A percentile compares a stretch with the other conserved stretches of the same genome.
Evolutionary conservation across 2,113 vertebrate genomes (phyloP).

Genomic region (Chaenocephalus aceratus): DNA sequence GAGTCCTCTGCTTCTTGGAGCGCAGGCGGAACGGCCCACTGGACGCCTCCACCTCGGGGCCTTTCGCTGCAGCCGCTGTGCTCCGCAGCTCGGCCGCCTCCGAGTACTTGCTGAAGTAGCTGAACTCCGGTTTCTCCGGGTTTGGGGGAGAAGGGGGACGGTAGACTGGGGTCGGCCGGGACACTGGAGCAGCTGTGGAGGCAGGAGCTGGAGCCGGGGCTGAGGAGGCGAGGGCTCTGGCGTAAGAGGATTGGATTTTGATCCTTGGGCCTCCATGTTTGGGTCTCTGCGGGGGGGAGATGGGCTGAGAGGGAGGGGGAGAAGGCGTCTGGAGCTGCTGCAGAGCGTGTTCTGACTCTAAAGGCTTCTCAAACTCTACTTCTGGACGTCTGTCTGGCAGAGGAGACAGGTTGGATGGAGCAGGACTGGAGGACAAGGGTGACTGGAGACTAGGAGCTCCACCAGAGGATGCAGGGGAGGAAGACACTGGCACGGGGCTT

Average conservation of each 20-base stretch:
- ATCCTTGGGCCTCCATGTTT: conserved; percentile 81
- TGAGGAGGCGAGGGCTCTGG: conserved; percentile 72
- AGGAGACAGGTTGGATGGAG: conserved; percentile 53
- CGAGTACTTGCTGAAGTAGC: conserved; percentile 97
- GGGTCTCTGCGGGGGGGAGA: conserved; percentile 84
- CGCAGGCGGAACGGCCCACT: conserved; percentile 94
- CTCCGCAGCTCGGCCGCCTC: conserved; percentile 95
- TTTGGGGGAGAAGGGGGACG: conserved; percentile 86
- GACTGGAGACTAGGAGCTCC: conserved; percentile 60
- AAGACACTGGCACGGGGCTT: conserved; percentile 70
- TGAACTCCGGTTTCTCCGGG: conserved; percentile 87
- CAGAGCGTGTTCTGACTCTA: conserved; percentile 18
- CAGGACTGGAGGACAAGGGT: conserved; percentile 60
- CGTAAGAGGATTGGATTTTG: conserved; percentile 80
- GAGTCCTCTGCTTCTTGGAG: conserved; percentile 94
- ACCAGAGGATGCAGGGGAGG: conserved; percentile 64
- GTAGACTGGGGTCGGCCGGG: conserved; percentile 73
- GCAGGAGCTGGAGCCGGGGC: conserved; percentile 58
- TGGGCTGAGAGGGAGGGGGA: conserved; percentile 54
- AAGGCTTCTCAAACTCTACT: conserved; percentile 41
- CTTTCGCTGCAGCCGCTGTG: conserved; percentile 88
- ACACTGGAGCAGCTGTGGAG: conserved; percentile 64
- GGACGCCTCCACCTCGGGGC: conserved; percentile 87
- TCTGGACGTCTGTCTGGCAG: conserved; percentile 47
- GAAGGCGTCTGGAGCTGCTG: conserved; percentile 73